These are phyloP conservation scores for Agapornis canus DNA, from an alignment of 2,797 vertebrate species.

Conservation along the genomic window DNA sequence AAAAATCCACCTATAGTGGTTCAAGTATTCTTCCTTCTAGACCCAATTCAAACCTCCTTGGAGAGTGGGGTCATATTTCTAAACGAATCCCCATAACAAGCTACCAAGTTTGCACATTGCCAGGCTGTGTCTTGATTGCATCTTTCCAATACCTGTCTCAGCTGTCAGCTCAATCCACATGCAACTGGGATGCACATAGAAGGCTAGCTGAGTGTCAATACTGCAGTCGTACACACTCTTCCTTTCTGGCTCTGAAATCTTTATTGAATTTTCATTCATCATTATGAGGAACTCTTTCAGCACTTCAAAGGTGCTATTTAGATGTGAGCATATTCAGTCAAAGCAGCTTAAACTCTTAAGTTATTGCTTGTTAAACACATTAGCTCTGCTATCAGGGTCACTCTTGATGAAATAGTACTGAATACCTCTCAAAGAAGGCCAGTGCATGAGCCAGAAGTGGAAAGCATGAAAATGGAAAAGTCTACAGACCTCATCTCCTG, in stretches of 20 bases:
- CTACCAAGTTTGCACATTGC: not conserved
- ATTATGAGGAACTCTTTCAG: conserved; percentile 53
- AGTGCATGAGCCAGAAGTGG: not conserved
- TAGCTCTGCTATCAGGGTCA: not conserved
- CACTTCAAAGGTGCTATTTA: not conserved
- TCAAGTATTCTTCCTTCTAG: not conserved
- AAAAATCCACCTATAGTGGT: not conserved
- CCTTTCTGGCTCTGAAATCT: not conserved
- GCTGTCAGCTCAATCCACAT: not conserved
- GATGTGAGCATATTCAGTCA: not conserved
- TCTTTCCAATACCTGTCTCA: not conserved
- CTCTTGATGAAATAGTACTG: not conserved
- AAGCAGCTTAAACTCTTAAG: conserved; percentile 50
- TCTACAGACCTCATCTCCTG: not conserved
- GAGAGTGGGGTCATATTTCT: not conserved
- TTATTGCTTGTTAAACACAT: conserved; percentile 57
- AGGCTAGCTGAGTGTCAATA: not conserved
- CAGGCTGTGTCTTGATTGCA: not conserved
- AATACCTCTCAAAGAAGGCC: not conserved
- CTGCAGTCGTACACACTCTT: not conserved
- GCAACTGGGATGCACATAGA: not conserved
- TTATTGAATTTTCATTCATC: conserved; percentile 73
- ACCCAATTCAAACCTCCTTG: not conserved
- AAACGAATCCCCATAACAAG: not conserved
- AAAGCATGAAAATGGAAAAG: not conserved